Percentiles rank a stretch among this genome's conserved stretches.
Evolutionary conservation across 2,888 invertebrate species (phyloP).

Genomic region (Lamproptera curius): DNA sequence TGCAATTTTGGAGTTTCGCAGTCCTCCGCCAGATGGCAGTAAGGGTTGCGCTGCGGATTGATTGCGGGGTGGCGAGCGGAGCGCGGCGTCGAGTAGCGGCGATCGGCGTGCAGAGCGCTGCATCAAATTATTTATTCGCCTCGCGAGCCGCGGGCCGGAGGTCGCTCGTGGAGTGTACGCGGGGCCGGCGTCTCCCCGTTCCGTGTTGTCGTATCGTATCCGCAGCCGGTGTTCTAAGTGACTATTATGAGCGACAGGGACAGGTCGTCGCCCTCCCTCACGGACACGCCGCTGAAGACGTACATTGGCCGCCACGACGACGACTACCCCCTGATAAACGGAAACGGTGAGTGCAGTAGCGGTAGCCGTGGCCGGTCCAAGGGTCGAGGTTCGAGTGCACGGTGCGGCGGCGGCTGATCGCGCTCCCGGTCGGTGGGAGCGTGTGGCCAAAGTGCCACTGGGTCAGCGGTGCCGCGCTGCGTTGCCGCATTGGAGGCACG

Average conservation of each 20-base stretch:
- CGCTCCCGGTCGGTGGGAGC: conserved; percentile 28
- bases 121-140: conserved; percentile 63
- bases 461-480: conserved; percentile 30
- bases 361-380: conserved; percentile 27
- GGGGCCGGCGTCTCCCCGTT: conserved; percentile 64
- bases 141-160: conserved; percentile 77
- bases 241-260: conserved; percentile 94
- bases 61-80: conserved; percentile 26
- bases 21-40: conserved; percentile 22
- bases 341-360: conserved; percentile 79
- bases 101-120: conserved; percentile 29
- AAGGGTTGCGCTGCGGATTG: conserved; percentile 28
- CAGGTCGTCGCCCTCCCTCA: conserved; percentile 91
- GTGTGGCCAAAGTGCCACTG: conserved; percentile 27
- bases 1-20: background rate
- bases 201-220: conserved; percentile 55
- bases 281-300: conserved; percentile 92
- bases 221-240: conserved; percentile 61
- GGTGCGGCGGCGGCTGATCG: conserved; percentile 33
- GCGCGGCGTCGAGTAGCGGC: conserved; percentile 28
- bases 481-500: conserved; percentile 63
- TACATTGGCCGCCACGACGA: conserved; percentile 90
- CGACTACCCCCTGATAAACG: conserved; percentile 87
- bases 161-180: conserved; percentile 69
- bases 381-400: conserved; percentile 31